Evolutionary conservation across 1,140 invertebrate species (phyloP), one percentile per base, ranked within the genome.

Genomic region (Himalopsyche phryganea): DNA sequence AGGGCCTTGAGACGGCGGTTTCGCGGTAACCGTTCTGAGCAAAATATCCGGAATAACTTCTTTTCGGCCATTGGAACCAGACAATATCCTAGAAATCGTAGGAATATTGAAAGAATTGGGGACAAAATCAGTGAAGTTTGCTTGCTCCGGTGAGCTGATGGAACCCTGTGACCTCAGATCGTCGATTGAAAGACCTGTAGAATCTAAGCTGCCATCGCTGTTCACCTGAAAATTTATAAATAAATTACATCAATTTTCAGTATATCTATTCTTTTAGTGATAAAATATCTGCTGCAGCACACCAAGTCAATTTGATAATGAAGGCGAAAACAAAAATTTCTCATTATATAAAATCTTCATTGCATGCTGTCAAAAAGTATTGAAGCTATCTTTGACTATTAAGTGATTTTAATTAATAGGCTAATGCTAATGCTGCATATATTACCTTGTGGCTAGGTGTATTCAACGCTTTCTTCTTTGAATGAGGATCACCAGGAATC

Each of bases 11-110:
- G 42, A 14, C 40, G 80, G 77, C 9, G 78, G 79, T 57, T 84
- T 85, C 2, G 84, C 84, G 0, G 87, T 83, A 6, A 88, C 79
- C 0, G 86, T 85, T 41, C 85, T 76, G 7, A 88, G 69, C 0
- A 89, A 69, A 11, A 89, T 84, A 49, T 88, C 87, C 0, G 89
- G 85, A 38, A 89, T 86, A 58, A 90, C 87, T 55, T 89, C 85
- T 61, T 89, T 90, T 5, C 86, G 75, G 1, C 89, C 89, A 68
- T 88, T 90, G 35, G 88, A 89, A 0, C 89, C 88, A 6, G 85
- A 88, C 1, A 92, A 73, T 63, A 92, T 91, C 42, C 90, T 78
- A 0, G 87, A 87, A 56, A 92, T 90, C 51, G 86, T 88, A 0
- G 86, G 80, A 71, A 77, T 84, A 79, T 70, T 88, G 77, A 78